Evolutionary conservation across 92 coral and sea anemone species (phyloP).

Genomic region (Parazoanthus darwini): DNA sequence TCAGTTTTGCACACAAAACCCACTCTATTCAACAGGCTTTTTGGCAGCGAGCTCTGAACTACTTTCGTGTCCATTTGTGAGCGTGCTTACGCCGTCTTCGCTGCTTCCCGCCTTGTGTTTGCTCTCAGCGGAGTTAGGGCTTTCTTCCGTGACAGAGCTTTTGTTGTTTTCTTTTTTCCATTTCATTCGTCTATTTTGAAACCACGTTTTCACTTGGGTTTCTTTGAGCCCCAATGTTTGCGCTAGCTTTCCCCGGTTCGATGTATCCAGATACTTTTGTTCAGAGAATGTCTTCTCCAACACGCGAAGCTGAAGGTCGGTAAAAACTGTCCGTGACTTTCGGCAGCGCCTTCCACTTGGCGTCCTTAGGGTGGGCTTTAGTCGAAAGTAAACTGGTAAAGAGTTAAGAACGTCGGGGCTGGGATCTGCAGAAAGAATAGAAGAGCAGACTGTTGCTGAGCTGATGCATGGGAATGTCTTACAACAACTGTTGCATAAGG

Average conservation of each 20-base stretch:
- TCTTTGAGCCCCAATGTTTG: conserved; percentile 95
- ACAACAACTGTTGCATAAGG: neutral
- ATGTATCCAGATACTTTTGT: conserved; percentile 96
- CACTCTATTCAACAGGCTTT: neutral
- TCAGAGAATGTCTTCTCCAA: conserved; percentile 94
- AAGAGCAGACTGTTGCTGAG: neutral
- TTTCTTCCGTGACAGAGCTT: conserved; percentile 46
- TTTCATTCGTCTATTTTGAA: conserved; percentile 97
- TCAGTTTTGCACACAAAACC: neutral
- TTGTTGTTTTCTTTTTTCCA: conserved; percentile 91
- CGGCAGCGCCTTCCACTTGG: conserved; percentile 98
- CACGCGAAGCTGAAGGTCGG: conserved; percentile 95
- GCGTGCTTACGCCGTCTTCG: neutral
- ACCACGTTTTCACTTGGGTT: conserved; percentile 99
- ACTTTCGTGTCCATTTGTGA: neutral
- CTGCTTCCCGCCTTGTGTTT: conserved; percentile 40
- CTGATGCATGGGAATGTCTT: neutral
- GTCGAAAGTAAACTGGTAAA: conserved; percentile 95
- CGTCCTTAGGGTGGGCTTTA: conserved; percentile 92
- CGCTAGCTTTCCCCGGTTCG: conserved; percentile 93
- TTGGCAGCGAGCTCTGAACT: conserved; percentile 8
- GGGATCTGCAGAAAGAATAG: conserved; percentile 60
- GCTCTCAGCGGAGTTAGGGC: conserved; percentile 44
- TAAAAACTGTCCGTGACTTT: conserved; percentile 94
- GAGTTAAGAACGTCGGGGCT: conserved; percentile 86